phyloP scores from a whole-genome alignment of 2,113 vertebrate genomes.

The Odontesthes bonariensis region DNA sequence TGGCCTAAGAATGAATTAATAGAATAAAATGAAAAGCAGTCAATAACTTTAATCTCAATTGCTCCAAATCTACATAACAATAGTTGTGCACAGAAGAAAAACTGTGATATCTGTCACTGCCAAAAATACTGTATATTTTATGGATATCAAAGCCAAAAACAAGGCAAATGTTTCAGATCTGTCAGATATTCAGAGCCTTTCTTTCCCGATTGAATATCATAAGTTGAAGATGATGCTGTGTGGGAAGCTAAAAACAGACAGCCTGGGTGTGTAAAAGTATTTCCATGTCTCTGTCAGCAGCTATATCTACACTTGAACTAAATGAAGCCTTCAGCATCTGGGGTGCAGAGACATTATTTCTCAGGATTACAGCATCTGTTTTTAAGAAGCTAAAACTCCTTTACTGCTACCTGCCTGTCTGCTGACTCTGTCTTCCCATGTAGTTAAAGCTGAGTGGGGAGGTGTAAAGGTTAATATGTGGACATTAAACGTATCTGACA shows the following conservation, averaged over 20 bases:
- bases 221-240: neutral
- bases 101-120: too few species aligned
- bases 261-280: slow-evolving; percentile 3
- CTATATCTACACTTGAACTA: neutral
- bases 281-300: slow-evolving; percentile 37
- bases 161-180: neutral
- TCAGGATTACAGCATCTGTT: too few species aligned
- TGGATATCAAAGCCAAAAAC: neutral
- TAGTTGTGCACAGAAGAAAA: too few species aligned
- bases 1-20: too few species aligned
- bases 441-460: neutral
- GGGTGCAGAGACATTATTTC: too few species aligned
- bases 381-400: too few species aligned
- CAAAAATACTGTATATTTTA: neutral
- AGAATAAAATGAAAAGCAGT: too few species aligned
- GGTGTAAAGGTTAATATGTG: too few species aligned
- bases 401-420: too few species aligned
- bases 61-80: neutral
- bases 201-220: slow-evolving; percentile 15
- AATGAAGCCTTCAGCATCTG: neutral
- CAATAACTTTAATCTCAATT: neutral
- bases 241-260: slow-evolving; percentile 23
- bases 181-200: slow-evolving; percentile 13
- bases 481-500: neutral
- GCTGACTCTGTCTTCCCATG: too few species aligned